A percentile compares a stretch with the other conserved stretches of the same genome.
Conservation (phyloP, 2,113 vertebrate genomes). For the Peromyscus californicus region DNA sequence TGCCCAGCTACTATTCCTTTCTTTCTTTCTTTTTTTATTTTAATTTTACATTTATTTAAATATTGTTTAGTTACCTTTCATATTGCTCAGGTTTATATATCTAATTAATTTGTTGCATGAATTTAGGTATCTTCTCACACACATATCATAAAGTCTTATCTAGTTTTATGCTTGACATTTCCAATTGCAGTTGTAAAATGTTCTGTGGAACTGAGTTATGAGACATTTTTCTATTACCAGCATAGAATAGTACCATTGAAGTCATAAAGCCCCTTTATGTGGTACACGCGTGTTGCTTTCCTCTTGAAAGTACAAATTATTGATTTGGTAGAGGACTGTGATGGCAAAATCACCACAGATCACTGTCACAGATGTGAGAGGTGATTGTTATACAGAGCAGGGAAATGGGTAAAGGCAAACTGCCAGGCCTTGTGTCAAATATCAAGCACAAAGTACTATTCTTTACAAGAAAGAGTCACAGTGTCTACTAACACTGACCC, state of each 20-base stretch:
- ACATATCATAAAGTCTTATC: not conserved
- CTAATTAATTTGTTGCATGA: not conserved
- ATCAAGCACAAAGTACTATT: not conserved
- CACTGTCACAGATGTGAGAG: not conserved
- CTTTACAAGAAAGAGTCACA: not conserved
- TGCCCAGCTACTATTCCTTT: too few species aligned
- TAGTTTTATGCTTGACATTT: not conserved
- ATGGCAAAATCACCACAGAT: not conserved
- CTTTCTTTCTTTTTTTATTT: too few species aligned
- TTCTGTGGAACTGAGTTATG: not conserved
- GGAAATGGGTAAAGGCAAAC: not conserved
- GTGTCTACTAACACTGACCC: not conserved
- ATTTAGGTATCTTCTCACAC: not conserved
- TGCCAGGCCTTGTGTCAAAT: not conserved
- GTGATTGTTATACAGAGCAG: not conserved
- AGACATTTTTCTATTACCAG: not conserved
- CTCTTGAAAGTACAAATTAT: slow-evolving; percentile 8
- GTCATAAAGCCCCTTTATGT: not conserved
- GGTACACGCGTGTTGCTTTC: not conserved
- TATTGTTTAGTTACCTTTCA: not conserved
- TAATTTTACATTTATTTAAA: slow-evolving; percentile 34
- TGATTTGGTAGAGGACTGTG: not conserved
- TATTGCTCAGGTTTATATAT: not conserved
- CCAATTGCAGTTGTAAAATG: not conserved
- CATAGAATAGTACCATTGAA: not conserved